Percentiles rank a stretch among this genome's conserved stretches.
Conservation (phyloP, 1,140 invertebrate genomes). For the Aphaenogaster floridana region DNA sequence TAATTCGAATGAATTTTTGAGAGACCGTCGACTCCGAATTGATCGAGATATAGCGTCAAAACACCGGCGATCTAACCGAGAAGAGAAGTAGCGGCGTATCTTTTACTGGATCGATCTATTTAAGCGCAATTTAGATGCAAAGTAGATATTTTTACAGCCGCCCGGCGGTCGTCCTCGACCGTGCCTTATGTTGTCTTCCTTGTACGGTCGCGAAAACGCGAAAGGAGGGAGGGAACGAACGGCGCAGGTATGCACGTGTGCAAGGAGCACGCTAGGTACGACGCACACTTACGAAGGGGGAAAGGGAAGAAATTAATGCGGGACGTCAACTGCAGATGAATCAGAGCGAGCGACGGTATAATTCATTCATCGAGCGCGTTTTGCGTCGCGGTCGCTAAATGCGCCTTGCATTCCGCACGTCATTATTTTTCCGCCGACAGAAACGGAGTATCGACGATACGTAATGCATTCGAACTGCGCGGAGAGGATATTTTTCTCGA, state of each 20-base stretch:
- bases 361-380: conserved; percentile 47
- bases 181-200: conserved; percentile 64
- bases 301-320: conserved; percentile 19
- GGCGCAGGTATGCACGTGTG: conserved; percentile 42
- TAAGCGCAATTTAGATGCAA: conserved; percentile 45
- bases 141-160: conserved; percentile 39
- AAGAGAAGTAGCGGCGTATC: background rate
- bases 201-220: conserved; percentile 62
- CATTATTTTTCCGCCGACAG: background rate
- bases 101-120: conserved; percentile 31
- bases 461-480: background rate
- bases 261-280: conserved; percentile 13
- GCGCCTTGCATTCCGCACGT: background rate
- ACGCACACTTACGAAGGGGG: background rate
- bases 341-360: conserved; percentile 32
- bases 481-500: background rate
- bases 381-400: conserved; percentile 23
- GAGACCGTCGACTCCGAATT: background rate
- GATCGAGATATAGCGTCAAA: background rate
- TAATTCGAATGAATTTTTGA: background rate
- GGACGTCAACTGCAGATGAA: conserved; percentile 47
- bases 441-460: conserved; percentile 5
- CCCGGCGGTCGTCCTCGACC: conserved; percentile 16
- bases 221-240: background rate
- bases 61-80: background rate